Evolutionary conservation across 1,140 invertebrate species (phyloP).

Genomic region (Cyclargus thomasi): DNA sequence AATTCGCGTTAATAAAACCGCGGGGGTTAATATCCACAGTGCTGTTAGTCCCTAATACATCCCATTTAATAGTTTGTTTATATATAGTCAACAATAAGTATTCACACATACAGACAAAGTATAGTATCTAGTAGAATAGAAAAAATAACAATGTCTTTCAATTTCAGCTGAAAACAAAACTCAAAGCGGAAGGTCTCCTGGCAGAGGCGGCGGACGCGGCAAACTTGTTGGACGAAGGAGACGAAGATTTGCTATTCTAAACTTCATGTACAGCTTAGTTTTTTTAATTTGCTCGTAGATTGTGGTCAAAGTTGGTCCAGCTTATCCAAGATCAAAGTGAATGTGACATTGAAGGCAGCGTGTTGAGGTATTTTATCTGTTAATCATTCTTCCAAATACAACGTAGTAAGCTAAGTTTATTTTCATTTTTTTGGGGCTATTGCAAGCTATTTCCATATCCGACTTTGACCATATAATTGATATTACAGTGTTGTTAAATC

Average conservation of each 20-base stretch:
- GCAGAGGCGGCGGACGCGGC: slow-evolving; percentile 75
- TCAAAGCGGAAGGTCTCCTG: slow-evolving; percentile 67
- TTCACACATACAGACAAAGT: too few relatives aligned
- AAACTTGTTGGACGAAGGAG: slow-evolving; percentile 92
- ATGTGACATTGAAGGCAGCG: background rate
- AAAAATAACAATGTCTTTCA: slow-evolving; percentile 21
- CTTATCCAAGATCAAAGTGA: background rate
- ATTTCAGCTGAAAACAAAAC: slow-evolving; percentile 64
- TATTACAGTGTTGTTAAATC: slow-evolving; percentile 57
- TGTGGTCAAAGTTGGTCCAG: slow-evolving; percentile 31
- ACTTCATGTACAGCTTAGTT: slow-evolving; percentile 12
- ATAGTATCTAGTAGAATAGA: too few relatives aligned
- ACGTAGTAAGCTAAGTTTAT: background rate
- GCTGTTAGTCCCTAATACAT: too few relatives aligned
- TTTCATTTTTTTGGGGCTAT: background rate
- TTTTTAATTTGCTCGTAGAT: slow-evolving; percentile 37
- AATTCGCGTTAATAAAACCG: too few relatives aligned
- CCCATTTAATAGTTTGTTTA: too few relatives aligned
- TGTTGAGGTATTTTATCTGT: too few relatives aligned
- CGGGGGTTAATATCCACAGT: too few relatives aligned
- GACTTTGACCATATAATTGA: slow-evolving; percentile 47
- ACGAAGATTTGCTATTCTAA: slow-evolving; percentile 96
- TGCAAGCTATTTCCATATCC: slow-evolving; percentile 5
- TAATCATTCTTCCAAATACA: too few relatives aligned
- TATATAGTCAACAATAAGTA: too few relatives aligned